Conservation (phyloP, 2,888 invertebrate genomes). For the Onthophagus sagittarius region DNA sequence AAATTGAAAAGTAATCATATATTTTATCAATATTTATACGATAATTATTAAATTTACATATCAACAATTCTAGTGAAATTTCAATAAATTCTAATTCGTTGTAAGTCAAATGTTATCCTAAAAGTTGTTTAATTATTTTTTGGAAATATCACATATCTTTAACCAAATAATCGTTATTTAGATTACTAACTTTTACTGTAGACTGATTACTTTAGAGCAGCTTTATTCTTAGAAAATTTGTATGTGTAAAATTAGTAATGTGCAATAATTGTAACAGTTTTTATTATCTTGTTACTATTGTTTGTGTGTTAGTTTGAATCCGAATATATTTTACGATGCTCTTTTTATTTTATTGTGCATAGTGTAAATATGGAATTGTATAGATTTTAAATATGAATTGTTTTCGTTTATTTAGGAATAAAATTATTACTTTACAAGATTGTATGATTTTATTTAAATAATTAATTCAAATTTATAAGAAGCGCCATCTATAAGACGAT, state of each 20-base stretch:
- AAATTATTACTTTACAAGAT: neutral
- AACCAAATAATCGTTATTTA: neutral
- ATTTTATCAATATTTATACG: neutral
- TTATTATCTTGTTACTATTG: neutral
- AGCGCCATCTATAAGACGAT: too few relatives aligned
- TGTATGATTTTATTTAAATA: too few relatives aligned
- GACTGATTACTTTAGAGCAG: conserved; percentile 7
- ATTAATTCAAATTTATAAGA: too few relatives aligned
- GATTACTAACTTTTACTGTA: neutral
- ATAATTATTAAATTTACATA: neutral
- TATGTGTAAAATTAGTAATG: neutral
- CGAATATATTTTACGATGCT: neutral
- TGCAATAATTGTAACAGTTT: neutral
- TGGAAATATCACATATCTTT: neutral
- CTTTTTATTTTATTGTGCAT: neutral
- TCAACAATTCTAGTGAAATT: neutral
- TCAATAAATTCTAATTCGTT: too few relatives aligned
- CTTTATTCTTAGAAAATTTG: neutral
- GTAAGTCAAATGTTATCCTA: neutral
- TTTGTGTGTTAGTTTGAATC: neutral
- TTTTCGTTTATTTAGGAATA: neutral
- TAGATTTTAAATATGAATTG: neutral
- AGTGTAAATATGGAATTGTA: neutral
- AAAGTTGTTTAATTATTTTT: neutral
- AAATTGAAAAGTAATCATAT: neutral